Evolutionary conservation across 2,888 invertebrate genomes (phyloP), one percentile per base, ranked within the genome.

Genomic region (Drosophila mimica): DNA sequence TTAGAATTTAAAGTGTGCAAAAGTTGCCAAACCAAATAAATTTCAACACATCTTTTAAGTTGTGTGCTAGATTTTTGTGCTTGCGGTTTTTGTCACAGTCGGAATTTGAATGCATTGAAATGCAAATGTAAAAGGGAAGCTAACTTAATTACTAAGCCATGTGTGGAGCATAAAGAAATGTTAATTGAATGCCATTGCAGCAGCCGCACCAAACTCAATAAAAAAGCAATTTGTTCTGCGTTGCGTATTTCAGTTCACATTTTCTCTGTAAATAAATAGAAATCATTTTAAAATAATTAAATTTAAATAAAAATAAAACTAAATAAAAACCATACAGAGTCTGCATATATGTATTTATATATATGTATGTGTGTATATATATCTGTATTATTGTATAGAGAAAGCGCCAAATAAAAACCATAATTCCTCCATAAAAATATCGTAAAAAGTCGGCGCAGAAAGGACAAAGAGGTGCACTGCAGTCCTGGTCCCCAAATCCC

Each of bases 341-440:
- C 40, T 76, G 79, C 74, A 20, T 46, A 4, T 4, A 43, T 38
- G 4, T 38, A 38, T 38, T 4, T 38, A 4, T 17, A n/a, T 11
- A n/a, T 5, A 5, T 6, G 11, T 46, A 7, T 40, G 4, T 9
- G 2, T 20, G 6, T 20, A 17, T 3, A 43, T 7, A 20, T 20
- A 13, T 17, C 2, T 57, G 36, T 59, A 48, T 63, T 30, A 28
- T 40, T 58, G n/a, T 57, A 38, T 52, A 60, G 56, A 43, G 67
- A 74, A 82, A 83, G 83, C 79, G 83, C 74, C 83, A 84, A 87
- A 85, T 87, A 85, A 86, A 86, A 86, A 86, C 88, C 87, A 88
- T 87, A 88, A 88, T 87, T 88, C 84, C 84, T 81, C 88, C 82
- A 87, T 87, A 87, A 87, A 87, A 88, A 88, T 88, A 83, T 83